phyloP scores from a whole-genome alignment of 2,113 vertebrate species.

The Mohoua ochrocephala region DNA sequence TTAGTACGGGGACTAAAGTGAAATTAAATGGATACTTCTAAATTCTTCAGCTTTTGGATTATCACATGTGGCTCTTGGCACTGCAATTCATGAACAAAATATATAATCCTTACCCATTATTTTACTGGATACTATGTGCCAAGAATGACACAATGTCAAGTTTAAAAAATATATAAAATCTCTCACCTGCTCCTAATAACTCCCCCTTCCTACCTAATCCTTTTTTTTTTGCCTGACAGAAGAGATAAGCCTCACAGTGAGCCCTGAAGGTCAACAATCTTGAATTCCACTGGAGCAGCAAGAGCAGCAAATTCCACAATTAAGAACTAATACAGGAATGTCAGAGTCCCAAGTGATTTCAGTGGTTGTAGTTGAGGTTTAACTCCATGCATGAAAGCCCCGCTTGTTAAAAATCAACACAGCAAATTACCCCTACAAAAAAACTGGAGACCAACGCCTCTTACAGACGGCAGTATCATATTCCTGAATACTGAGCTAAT shows the following conservation, averaged over 20 bases:
- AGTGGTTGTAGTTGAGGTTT: not conserved
- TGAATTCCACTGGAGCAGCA: not conserved
- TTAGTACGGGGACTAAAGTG: not conserved
- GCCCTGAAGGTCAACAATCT: not conserved
- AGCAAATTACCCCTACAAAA: not conserved
- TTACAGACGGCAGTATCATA: not conserved
- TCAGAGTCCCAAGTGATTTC: not conserved
- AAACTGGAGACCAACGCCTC: not conserved
- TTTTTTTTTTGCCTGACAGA: not conserved
- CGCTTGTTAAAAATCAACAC: not conserved
- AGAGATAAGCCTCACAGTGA: not conserved
- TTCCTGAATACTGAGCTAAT: not conserved
- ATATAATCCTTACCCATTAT: not conserved
- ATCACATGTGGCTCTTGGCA: not conserved
- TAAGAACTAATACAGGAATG: not conserved
- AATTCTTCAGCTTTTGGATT: not conserved
- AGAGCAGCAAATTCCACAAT: conserved; percentile 4
- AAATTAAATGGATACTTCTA: not conserved
- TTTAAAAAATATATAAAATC: not conserved
- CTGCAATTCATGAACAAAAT: not conserved
- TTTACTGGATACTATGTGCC: not conserved
- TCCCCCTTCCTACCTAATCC: not conserved
- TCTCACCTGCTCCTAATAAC: not conserved
- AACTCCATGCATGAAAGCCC: not conserved
- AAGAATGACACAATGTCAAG: not conserved